These are phyloP conservation scores for Sialia sialis DNA, from an alignment of 2,113 vertebrate genomes.

Conservation along the genomic window DNA sequence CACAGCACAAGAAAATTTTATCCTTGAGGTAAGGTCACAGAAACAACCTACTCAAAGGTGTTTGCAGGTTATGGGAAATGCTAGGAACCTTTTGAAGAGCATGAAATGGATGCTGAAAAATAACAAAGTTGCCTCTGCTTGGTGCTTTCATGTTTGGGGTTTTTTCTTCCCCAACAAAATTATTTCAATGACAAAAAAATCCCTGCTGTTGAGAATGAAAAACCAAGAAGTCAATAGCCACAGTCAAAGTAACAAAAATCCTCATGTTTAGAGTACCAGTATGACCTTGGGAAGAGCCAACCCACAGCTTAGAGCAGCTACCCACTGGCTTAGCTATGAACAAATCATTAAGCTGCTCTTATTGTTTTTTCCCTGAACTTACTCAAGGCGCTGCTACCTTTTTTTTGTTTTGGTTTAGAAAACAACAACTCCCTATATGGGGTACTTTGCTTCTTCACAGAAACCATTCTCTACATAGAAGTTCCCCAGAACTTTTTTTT, in stretches of 20 bases:
- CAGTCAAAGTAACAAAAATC: neutral
- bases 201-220: neutral
- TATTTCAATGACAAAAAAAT: neutral
- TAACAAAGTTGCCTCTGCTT: neutral
- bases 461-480: neutral
- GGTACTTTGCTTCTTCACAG: neutral
- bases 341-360: neutral
- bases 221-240: neutral
- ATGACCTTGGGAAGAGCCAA: neutral
- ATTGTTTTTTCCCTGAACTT: neutral
- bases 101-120: neutral
- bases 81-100: neutral
- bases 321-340: neutral
- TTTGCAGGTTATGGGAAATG: neutral
- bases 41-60: neutral
- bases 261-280: neutral
- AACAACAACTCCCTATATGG: neutral
- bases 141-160: rapidly evolving
- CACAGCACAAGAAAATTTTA: neutral
- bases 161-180: neutral
- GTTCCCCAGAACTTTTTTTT: neutral
- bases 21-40: neutral
- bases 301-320: neutral
- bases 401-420: neutral
- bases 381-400: neutral